Percentiles rank a stretch among this genome's conserved stretches.
Evolutionary conservation across 2,888 invertebrate genomes (phyloP).

Genomic region (Scrobipalpa atriplicella): DNA sequence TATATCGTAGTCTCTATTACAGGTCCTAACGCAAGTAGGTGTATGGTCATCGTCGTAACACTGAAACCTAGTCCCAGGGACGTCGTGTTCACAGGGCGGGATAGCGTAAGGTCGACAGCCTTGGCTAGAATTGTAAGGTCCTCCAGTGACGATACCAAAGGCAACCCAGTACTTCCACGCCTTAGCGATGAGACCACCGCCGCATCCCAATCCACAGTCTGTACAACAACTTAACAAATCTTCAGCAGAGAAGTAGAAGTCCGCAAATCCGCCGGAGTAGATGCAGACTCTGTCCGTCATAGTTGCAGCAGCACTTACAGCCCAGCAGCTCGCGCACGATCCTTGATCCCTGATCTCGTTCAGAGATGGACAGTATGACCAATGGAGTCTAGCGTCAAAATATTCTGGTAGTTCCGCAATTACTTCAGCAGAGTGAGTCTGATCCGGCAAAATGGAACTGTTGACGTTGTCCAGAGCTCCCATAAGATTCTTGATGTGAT

Average conservation of each 20-base stretch:
- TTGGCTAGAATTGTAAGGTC: conserved; percentile 11
- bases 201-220: conserved; percentile 78
- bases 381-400: conserved; percentile 89
- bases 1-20: conserved; percentile 85
- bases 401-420: conserved; percentile 82
- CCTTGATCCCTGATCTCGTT: conserved; percentile 56
- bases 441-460: background rate
- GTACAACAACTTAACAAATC: conserved; percentile 88
- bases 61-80: conserved; percentile 88
- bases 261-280: conserved; percentile 82
- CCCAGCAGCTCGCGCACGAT: conserved; percentile 94
- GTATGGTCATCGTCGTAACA: conserved; percentile 74
- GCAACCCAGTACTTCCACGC: conserved; percentile 13
- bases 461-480: background rate
- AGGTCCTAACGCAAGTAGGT: conserved; percentile 89
- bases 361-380: conserved; percentile 91
- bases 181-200: conserved; percentile 83
- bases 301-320: conserved; percentile 90
- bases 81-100: conserved; percentile 65
- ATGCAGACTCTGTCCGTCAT: conserved; percentile 92
- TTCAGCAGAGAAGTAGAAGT: conserved; percentile 82
- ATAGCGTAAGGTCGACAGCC: conserved; percentile 31
- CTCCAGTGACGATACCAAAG: conserved; percentile 23
- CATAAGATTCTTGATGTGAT: conserved; percentile 12
- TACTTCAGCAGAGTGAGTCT: background rate